Base-by-base conservation (phyloP, 2,888 invertebrate species). In the Blomia tropicalis region DNA sequence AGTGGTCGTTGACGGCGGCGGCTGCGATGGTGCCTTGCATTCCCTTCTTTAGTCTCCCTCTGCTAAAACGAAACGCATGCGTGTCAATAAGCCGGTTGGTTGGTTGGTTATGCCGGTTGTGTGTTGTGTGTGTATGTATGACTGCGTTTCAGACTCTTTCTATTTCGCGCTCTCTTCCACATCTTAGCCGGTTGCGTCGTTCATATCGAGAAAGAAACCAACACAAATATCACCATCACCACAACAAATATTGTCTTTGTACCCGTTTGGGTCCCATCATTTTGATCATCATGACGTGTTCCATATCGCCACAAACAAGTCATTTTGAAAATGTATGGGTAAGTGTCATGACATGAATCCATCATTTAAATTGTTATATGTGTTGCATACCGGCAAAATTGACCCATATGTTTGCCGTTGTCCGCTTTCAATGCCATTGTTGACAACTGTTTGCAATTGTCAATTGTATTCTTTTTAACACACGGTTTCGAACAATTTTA, bases 361-460 rank as follows among this genome's bases (percentile, higher is more conserved):
- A 36, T 36, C 7, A 11, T 36, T 7, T 36, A 17, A 36, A 17
- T 17, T 17, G 36, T 17, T 11, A 7, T 36, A 36, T 17, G 36
- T 17, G 36, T 36, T 36, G 36, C 36, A 36, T 47, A 47, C 51
- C 51, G 51, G 51, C 51, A n/a, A 47, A 47, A 47, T 47, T 47
- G 51, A 47, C 51, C 51, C 51, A 47, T 47, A 47, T 47, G 51
- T 27, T 36, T 7, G 7, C 7, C 17, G 36, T 36, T 7, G 36
- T 36, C 7, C 7, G 7, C 7, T 36, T 7, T 36, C 17, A 17
- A 7, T 36, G 36, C 17, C 36, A 36, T n/a, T n/a, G 36, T 17
- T 36, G 36, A 36, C 36, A 36, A 36, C 36, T 36, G 7, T 36
- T 17, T 36, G 7, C 36, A 7, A 11, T 36, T 36, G 36, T 36